Evolutionary conservation across 2,888 invertebrate genomes (phyloP).

Genomic region (Stegophylla sp.): DNA sequence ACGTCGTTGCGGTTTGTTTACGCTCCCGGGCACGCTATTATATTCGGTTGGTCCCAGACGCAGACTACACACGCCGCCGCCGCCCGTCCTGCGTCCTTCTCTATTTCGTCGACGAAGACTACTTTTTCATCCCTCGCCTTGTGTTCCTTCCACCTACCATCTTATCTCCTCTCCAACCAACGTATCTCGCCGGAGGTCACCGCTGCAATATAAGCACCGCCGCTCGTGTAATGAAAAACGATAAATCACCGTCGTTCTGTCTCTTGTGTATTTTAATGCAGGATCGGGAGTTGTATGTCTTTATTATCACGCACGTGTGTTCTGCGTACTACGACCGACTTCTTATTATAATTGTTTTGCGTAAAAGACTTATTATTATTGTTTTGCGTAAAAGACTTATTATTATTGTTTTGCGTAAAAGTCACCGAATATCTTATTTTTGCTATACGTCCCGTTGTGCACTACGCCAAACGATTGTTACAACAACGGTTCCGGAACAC

Average conservation of each 20-base stretch:
- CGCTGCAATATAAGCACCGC: not conserved
- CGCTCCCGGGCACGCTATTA: conserved; percentile 38
- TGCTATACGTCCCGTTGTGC: conserved; percentile 5
- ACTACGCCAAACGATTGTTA: conserved; percentile 17
- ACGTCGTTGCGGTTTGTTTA: conserved; percentile 42
- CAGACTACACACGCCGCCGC: not conserved
- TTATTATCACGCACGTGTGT: not conserved
- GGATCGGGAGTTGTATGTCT: not conserved
- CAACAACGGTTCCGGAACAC: conserved; percentile 22
- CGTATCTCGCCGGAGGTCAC: not conserved
- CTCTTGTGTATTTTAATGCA: too few species aligned
- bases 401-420: not conserved
- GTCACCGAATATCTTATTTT: not conserved
- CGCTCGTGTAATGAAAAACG: conserved; percentile 12
- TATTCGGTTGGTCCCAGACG: conserved; percentile 12
- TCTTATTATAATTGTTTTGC: not conserved
- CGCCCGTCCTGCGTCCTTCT: too few species aligned
- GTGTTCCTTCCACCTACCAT: not conserved
- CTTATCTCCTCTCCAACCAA: not conserved
- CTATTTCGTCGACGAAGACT: not conserved
- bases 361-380: not conserved
- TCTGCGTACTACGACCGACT: not conserved
- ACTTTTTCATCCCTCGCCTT: not conserved
- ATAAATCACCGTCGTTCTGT: not conserved
- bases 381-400: not conserved